Evolutionary conservation across 2,797 vertebrate genomes (phyloP).

Genomic region (Microctenopoma steveboyesi): DNA sequence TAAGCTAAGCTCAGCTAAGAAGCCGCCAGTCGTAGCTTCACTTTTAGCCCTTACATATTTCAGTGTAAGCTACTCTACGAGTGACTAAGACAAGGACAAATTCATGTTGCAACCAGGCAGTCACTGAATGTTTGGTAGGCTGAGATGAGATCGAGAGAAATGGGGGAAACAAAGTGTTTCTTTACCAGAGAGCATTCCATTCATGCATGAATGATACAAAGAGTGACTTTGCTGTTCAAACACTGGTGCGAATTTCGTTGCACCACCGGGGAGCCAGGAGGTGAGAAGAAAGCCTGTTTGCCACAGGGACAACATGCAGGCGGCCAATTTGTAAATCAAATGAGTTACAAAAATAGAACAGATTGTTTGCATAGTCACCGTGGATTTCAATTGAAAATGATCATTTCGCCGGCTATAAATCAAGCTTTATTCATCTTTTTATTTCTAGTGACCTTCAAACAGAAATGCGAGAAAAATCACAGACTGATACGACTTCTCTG

Average conservation of each 20-base stretch:
- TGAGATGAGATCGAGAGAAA: constrained; percentile 22
- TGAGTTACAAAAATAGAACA: constrained; percentile 61
- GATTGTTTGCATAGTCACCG: constrained; percentile 53
- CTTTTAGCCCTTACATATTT: no score
- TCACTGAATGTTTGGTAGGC: constrained; percentile 23
- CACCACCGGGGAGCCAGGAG: constrained; percentile 29
- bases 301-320: constrained; percentile 43
- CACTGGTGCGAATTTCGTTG: constrained; percentile 51
- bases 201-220: constrained; percentile 36
- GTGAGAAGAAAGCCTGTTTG: constrained; percentile 49
- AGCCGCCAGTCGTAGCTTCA: no score
- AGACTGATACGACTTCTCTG: constrained; percentile 36
- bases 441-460: constrained; percentile 54
- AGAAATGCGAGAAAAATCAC: constrained; percentile 29
- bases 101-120: constrained; percentile 19
- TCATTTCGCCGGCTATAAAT: constrained; percentile 33
- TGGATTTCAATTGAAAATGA: constrained; percentile 51
- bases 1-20: no score
- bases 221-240: constrained; percentile 56
- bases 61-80: no score
- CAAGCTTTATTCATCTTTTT: constrained; percentile 24
- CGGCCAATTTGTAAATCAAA: constrained; percentile 70
- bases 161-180: constrained; percentile 14
- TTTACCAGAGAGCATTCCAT: constrained; percentile 26
- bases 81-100: constrained; percentile 36